Base-by-base conservation (phyloP, 2,113 vertebrate species). In the Prionailurus viverrinus region DNA sequence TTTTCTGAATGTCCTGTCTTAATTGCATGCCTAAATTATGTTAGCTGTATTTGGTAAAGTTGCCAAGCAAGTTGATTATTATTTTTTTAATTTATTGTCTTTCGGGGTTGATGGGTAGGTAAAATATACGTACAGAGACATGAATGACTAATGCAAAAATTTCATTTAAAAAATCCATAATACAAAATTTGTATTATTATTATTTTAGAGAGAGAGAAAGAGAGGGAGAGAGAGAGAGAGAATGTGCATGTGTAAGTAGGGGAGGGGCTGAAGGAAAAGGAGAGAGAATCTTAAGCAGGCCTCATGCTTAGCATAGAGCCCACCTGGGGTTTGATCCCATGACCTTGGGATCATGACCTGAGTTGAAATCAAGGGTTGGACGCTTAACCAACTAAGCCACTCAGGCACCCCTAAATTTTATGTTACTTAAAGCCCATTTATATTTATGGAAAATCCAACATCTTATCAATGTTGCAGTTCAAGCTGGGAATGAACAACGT, bases 1-100 rank as follows among this genome's bases (percentile, higher is more conserved):
- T 61, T 95, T 95, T 95, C 88, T 45, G 31, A 93, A 80, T 71
- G 39, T 41, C 91, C 31, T 85, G 6, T 93, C 66, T 94, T 95
- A 91, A 33, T 61, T n/a, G 13, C 19, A 63, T 65, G 33, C n/a
- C 81, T 92, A 25, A 21, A 33, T 80, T 53, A 51, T 61, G 41
- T 41, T 78, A 91, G 89, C 18, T 61, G 21, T 45, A 48, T 25
- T 68, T 78, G 41, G n/a, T 51, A 58, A 88, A n/a, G 41, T 69
- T 51, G 48, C 25, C 13, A 58, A 27, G n/a, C 9, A 88, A 58
- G 51, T 11, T 41, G 41, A 61, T 79, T 69, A 21, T 69, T 45
- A 81, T 53, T 94, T 87, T 89, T 63, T 97, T 81, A 63, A 7
- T 94, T 58, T 83, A 84, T 88, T 85, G 7, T 90, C 36, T 58